Evolutionary conservation across 2,797 vertebrate species (phyloP), one percentile per base, ranked within the genome.

Genomic region (Pogonophryne albipinna): DNA sequence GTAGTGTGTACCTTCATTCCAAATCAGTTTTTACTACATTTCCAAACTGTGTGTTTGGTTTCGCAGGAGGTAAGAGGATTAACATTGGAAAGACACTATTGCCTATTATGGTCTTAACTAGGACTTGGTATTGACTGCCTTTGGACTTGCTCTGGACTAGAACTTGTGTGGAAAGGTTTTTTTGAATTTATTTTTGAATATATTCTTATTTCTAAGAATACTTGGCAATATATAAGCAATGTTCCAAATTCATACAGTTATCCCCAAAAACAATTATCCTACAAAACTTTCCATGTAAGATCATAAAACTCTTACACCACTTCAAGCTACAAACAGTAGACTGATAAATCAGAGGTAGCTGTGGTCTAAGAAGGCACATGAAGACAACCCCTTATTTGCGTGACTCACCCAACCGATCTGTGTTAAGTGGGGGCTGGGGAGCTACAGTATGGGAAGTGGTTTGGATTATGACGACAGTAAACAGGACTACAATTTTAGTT

Each of bases 321-420:
- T 51, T 76, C 68, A 72, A 65, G 65, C 63, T 49, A 13, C 63
- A 56, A 14, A 47, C 66, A 9, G 14, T 17, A 75, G 52, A 51
- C 75, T 64, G 70, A 75, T 77, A 60, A 78, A 74, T 75, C 63
- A 80, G 60, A 73, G 34, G 71, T 70, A 59, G 47, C 53, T 47
- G 61, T 53, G 47, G 62, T 78, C 49, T 55, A 20, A 64, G 66
- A 27, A 68, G 31, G 19, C 76, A 76, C 57, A 41, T 59, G 68
- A 20, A 71, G 65, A 76, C 67, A 82, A 60, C 58, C 79, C 12
- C 49, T 47, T 38, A 51, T 84, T 80, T 74, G 12, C 38, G 52
- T 70, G 83, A 84, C 69, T 76, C 68, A 82, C 50, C 47, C 46
- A 52, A 42, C 56, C 62, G 61, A 61, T 46, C 64, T 58, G 69